Percentiles rank a stretch among this genome's conserved stretches.
phyloP scores from a whole-genome alignment of 2,888 invertebrate genomes.

The Sesia bembeciformis region DNA sequence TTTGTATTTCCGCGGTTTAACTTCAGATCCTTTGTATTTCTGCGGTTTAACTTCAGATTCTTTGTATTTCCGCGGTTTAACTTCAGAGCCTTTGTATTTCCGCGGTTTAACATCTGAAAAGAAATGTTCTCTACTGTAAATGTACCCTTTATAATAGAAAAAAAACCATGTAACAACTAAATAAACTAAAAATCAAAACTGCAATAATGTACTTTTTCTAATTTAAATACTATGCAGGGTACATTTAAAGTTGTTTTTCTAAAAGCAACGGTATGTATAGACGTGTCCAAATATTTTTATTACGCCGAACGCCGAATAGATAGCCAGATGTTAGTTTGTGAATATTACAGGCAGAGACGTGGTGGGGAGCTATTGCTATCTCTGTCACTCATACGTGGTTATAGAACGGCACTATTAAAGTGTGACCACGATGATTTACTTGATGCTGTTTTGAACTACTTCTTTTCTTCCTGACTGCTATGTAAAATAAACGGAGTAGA shows the following conservation, averaged over 20 bases:
- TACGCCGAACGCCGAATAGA: too few species aligned
- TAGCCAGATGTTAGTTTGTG: too few species aligned
- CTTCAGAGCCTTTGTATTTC: constrained; percentile 46
- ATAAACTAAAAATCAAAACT: neutral
- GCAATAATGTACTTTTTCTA: neutral
- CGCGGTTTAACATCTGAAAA: constrained; percentile 54
- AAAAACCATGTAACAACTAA: neutral
- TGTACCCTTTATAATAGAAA: constrained; percentile 42
- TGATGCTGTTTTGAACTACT: too few species aligned
- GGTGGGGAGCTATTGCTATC: too few species aligned
- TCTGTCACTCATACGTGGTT: too few species aligned
- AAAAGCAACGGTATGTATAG: too few species aligned
- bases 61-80: constrained; percentile 36
- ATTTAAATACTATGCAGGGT: constrained; percentile 22
- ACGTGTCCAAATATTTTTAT: too few species aligned
- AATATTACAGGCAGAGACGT: too few species aligned
- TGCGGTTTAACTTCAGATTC: constrained; percentile 28
- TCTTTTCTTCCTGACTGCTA: too few species aligned
- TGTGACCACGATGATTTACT: too few species aligned
- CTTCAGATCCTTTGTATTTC: constrained; percentile 46
- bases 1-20: constrained; percentile 32
- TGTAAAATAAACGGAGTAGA: too few species aligned
- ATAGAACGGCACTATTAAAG: too few species aligned
- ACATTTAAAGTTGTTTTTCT: constrained; percentile 39
- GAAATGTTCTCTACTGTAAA: constrained; percentile 53